Base-by-base conservation (phyloP, 2,888 invertebrate species). In the Dryococelus australis region DNA sequence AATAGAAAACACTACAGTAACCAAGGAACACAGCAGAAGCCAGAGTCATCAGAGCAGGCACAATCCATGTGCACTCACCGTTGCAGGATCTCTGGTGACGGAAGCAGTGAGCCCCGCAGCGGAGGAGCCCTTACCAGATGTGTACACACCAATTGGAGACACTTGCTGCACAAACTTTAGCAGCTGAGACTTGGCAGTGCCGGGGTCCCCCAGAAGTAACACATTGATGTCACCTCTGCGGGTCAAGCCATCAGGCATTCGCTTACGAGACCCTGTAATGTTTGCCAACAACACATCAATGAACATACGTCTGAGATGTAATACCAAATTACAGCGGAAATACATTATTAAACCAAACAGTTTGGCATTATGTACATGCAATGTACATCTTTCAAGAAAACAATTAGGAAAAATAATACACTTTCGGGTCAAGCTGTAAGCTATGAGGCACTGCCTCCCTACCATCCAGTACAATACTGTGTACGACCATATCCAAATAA, bases 41-140 rank as follows among this genome's bases (percentile, higher is more conserved):
- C 10, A 47, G 65, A n/a, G n/a, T n/a, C n/a, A n/a, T n/a, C n/a
- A n/a, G n/a, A 9, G 65, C 16, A 8, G 24, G 20, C n/a, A 6
- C 65, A n/a, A 65, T 1, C 65, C n/a, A 65, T 20, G 8, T 8
- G 10, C 83, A 92, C 95, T 95, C 93, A 99, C 98, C 88, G 98
- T 96, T 20, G 95, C 94, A 2, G 99, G 99, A 93, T 99, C 99
- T 90, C 99, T 94, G 89, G 96, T 97, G 47, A 99, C 99, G 0
- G 99, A 99, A 0, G 99, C 99, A 35, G 99, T 99, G 78, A 99
- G 94, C 92, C 99, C 99, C 88, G 99, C 99, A 2, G 99, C 99
- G 91, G 99, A 99, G 89, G 99, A 99, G 4, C 99, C 99, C 93
- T 99, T 99, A n/a, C 99, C 99, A 0, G 99, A 99, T 0, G 99